Conservation (phyloP, 2,113 vertebrate species). For the Cottus gobio region DNA sequence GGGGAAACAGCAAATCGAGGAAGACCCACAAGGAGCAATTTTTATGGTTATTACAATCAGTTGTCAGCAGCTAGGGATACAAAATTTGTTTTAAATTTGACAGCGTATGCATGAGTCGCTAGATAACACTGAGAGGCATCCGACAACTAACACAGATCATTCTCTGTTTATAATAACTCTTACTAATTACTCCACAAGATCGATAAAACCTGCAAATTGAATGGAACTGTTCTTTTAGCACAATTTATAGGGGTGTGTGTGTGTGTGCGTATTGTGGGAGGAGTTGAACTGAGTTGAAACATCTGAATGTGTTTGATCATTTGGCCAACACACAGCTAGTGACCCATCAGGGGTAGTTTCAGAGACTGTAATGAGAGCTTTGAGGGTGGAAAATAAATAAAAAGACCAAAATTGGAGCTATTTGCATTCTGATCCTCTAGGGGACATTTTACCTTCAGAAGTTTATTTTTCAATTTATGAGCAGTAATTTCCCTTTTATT, state of each 20-base stretch:
- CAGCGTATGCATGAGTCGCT: conserved; percentile 31
- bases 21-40: conserved; percentile 40
- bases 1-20: conserved; percentile 26
- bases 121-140: conserved; percentile 27
- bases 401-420: conserved; percentile 14
- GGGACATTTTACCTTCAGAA: conserved; percentile 35
- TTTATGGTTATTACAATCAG: conserved; percentile 64
- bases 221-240: conserved; percentile 48
- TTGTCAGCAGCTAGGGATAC: conserved; percentile 40
- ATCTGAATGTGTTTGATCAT: conserved; percentile 47
- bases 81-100: conserved; percentile 38
- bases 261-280: neutral
- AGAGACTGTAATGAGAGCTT: conserved; percentile 29
- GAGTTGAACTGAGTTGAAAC: conserved; percentile 39
- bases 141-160: conserved; percentile 50
- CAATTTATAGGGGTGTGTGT: conserved; percentile 50
- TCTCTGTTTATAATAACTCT: conserved; percentile 69
- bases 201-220: conserved; percentile 60
- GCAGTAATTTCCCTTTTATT: neutral
- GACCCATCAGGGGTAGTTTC: conserved; percentile 19
- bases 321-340: conserved; percentile 31
- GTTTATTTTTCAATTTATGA: conserved; percentile 19
- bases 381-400: neutral
- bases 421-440: conserved; percentile 37
- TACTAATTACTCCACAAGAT: conserved; percentile 61